These are phyloP conservation scores for Masticophis lateralis DNA, from an alignment of 2,797 vertebrate species.

Conservation along the genomic window DNA sequence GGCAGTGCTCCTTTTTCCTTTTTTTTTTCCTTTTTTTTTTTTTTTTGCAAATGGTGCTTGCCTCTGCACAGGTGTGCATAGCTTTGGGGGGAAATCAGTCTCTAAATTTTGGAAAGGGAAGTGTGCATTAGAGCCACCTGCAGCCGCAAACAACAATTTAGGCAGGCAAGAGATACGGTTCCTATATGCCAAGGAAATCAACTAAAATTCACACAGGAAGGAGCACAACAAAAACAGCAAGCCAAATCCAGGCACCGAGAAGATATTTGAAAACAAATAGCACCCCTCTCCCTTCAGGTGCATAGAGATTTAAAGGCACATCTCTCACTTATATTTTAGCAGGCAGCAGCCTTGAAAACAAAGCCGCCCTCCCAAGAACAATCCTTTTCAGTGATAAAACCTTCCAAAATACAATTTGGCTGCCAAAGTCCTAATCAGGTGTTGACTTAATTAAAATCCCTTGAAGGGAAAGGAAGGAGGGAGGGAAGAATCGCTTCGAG, in stretches of 20 bases:
- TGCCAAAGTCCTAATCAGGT: slow-evolving; percentile 59
- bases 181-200: background rate
- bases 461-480: slow-evolving; percentile 60
- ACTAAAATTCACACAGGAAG: background rate
- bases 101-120: background rate
- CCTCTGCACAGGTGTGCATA: background rate
- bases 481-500: slow-evolving; percentile 51
- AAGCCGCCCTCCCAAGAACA: slow-evolving; percentile 33
- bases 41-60: background rate
- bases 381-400: slow-evolving; percentile 48
- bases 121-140: background rate
- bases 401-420: slow-evolving; percentile 49
- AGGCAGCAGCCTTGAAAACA: background rate
- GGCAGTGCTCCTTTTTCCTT: background rate
- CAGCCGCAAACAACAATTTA: background rate
- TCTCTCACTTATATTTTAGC: slow-evolving; percentile 29
- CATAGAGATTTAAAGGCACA: slow-evolving; percentile 13
- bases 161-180: background rate
- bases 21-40: too few species aligned
- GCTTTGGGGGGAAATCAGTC: background rate
- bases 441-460: slow-evolving; percentile 68
- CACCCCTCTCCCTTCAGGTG: background rate
- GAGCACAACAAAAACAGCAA: background rate
- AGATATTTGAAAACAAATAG: background rate
- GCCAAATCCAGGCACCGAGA: background rate